phyloP scores from a whole-genome alignment of 2,797 vertebrate genomes.

The Halcyon chelicuti region DNA sequence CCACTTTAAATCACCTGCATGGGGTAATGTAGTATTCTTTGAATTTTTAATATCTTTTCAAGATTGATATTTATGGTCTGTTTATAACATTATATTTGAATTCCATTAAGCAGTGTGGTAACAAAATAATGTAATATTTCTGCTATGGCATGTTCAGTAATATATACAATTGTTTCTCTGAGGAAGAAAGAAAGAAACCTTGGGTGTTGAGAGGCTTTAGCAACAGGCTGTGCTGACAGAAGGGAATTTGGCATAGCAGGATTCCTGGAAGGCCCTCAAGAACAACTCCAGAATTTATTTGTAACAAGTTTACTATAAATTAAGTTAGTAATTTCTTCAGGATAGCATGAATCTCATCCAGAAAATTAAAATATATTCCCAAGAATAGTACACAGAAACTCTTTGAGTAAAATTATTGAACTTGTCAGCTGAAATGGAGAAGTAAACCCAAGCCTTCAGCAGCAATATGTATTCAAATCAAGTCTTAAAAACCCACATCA shows the following conservation, averaged over 20 bases:
- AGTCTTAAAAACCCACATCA: background rate
- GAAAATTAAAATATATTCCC: background rate
- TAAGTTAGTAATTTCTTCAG: background rate
- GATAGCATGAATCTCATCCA: background rate
- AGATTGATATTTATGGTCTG: conserved; percentile 11
- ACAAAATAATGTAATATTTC: conserved; percentile 44
- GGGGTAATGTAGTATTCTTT: background rate
- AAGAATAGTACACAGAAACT: background rate
- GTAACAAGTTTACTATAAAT: background rate
- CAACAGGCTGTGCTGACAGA: background rate
- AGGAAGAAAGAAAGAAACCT: background rate
- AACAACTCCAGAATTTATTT: conserved; percentile 8
- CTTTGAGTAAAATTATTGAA: background rate
- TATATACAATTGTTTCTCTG: background rate
- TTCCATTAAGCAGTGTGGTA: conserved; percentile 21
- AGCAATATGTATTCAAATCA: background rate
- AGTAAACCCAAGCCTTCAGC: background rate
- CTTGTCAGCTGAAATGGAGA: background rate
- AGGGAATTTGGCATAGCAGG: background rate
- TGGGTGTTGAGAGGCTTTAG: background rate
- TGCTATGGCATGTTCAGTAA: conserved; percentile 41
- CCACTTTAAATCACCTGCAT: background rate
- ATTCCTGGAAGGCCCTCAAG: background rate
- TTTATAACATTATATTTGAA: conserved; percentile 40
- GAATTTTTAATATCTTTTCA: conserved; percentile 36